Evolutionary conservation across 2,888 invertebrate species (phyloP), one percentile per base, ranked within the genome.

Genomic region (Phragmatobia fuliginosa): DNA sequence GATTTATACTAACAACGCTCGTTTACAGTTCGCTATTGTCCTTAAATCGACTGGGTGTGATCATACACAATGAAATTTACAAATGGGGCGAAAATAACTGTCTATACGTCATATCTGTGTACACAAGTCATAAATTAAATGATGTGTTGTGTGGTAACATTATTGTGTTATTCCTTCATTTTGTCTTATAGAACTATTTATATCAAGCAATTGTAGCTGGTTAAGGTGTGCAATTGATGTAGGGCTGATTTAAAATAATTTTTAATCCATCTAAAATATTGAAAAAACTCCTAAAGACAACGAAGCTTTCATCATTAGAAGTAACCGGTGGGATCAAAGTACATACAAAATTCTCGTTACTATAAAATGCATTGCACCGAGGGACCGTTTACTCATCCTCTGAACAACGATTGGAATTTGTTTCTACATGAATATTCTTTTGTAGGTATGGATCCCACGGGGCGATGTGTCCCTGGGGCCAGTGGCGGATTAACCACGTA

Each of bases 11-110:
- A 86, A 89, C 89, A 87, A 83, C 83, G 83, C 86, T 88, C 89
- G 89, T 90, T 90, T 88, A 88, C 90, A 89, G 88, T 84, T 83
- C 83, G 73, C 88, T 83, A 92, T 94, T 94, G 92, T 94, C 89
- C 91, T 83, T 85, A 85, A 90, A 92, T 90, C 84, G 90, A 89
- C 90, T 91, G 94, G 94, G 94, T 94, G 94, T 94, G 92, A 94
- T 91, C 90, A 83, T 73, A 82, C 80, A 94, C 93, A 94, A 94
- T 88, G 86, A 86, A 84, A 81, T 77, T 83, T 85, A 91, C 91
- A 90, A 93, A 93, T 93, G 88, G 91, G 86, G 88, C 90, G 90
- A 90, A 85, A 90, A 92, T 90, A 91, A 90, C 89, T 87, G 86
- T 87, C 89, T 86, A 90, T 92, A 88, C 87, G 85, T 91, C 92